Base-by-base conservation (phyloP, 2,113 vertebrate genomes). In the Petrocephalus zakoni region DNA sequence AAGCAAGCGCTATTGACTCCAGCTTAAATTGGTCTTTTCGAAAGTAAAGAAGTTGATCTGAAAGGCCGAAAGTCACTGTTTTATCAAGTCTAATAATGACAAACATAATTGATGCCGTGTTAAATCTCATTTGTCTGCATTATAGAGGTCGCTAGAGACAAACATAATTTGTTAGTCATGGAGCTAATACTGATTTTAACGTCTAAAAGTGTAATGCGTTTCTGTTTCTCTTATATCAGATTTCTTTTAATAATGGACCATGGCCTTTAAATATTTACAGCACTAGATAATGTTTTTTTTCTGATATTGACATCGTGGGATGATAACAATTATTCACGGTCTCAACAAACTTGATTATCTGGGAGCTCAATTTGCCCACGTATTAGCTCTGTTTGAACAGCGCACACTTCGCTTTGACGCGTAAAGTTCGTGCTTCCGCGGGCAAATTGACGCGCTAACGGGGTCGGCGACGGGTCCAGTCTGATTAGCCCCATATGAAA, bases 1-100 rank as follows among this genome's bases (percentile, higher is more conserved):
- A 89, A 92, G 89, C 88, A 91, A 91, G 90, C 92, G 90, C 92
- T 93, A 92, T 92, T 93, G 90, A 92, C 90, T 92, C 91, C 89
- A 58, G 87, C 90, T 91, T 91, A 92, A 93, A 93, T 93, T 90
- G 92, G 91, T 90, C 72, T 88, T 89, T 89, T 90, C 90, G 89
- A 82, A 53, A 47, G 88, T 46, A n/a, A 90, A 87, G 88, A 90
- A 90, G 89, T 90, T 88, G 64, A 56, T 47, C 85, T 61, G 47
- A 85, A 75, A 88, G 53, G 84, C 72, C 51, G 55, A 86, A 89
- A 87, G 53, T 89, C n/a, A 58, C 89, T 89, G 89, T 93, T 92
- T 92, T 90, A 92, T 93, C 92, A 93, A 92, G 89, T 61, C 89
- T 83, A 87, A 86, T 93, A 92, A 93, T 92, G 92, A 92, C 91